Percentiles rank a stretch among this genome's conserved stretches.
These are phyloP conservation scores for Pterostichus madidus DNA, from an alignment of 2,888 invertebrate genomes.

Conservation along the genomic window DNA sequence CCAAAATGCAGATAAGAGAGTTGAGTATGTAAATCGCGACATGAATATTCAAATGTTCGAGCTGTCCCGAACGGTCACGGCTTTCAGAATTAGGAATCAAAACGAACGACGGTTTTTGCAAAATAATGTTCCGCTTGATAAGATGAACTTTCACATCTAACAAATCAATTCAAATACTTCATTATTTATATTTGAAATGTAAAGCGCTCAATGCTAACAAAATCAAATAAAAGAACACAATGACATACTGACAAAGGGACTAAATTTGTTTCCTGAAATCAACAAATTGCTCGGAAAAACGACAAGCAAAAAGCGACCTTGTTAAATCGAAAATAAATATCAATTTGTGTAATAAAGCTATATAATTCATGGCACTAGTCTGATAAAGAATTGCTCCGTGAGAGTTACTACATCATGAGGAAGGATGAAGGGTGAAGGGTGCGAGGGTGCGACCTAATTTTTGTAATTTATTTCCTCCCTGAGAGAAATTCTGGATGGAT, in stretches of 20 bases:
- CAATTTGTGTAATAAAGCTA: slow-evolving; percentile 27
- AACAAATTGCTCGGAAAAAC: too few species aligned
- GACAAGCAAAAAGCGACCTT: not conserved
- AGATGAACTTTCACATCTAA: slow-evolving; percentile 32
- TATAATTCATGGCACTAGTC: slow-evolving; percentile 8
- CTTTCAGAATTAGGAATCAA: slow-evolving; percentile 62
- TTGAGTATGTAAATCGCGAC: slow-evolving; percentile 59
- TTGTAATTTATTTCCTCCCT: slow-evolving; percentile 37
- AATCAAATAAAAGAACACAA: too few species aligned
- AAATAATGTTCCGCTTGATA: slow-evolving; percentile 59
- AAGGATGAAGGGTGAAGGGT: too few species aligned
- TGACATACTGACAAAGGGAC: too few species aligned
- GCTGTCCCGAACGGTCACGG: slow-evolving; percentile 33
- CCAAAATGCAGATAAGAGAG: slow-evolving; percentile 66
- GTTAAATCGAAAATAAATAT: slow-evolving; percentile 24
- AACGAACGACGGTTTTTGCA: slow-evolving; percentile 57
- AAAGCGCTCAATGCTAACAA: not conserved
- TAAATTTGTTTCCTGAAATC: too few species aligned
- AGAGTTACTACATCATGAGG: not conserved
- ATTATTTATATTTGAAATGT: slow-evolving; percentile 10
- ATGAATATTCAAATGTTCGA: slow-evolving; percentile 64
- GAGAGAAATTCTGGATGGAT: slow-evolving; percentile 52
- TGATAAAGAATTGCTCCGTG: slow-evolving; percentile 11
- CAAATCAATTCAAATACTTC: slow-evolving; percentile 26
- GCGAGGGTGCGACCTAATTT: slow-evolving; percentile 33